Evolutionary conservation across 92 coral and sea anemone genomes (phyloP), one percentile per base, ranked within the genome.

Genomic region (Nematostella vectensis): DNA sequence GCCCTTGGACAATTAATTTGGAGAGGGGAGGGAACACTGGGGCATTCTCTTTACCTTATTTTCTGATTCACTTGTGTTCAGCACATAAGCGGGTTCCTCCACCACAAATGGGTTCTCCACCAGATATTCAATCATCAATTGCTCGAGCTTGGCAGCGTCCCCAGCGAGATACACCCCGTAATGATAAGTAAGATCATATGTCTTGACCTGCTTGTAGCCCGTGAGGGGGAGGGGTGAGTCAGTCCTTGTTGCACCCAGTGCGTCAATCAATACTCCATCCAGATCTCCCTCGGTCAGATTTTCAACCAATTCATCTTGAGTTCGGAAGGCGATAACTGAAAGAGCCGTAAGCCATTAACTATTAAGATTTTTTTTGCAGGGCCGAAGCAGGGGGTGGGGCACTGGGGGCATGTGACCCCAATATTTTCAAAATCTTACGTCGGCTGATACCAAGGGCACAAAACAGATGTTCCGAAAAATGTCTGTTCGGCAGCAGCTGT

Each of bases 261-360:
- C 54, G 54, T 65, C 71, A 27, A 65, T n/a, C 31, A 65, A 29
- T 25, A 65, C 44, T 1, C 71, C 71, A 27, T 65, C 71, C 4
- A 65, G 25, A 17, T 16, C 39, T 22, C 71, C 62, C 16, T 54
- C 39, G 9, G 17, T 65, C 1, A 65, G 54, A 12, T 65, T 61
- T n/a, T 4, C 17, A 27, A 65, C 16, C 71, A 65, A 38, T 23
- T 65, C 55, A 10, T 65, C 42, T 27, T 51, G 1, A 23, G 45
- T 23, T 19, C 12, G n/a, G 50, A 25, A 65, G 39, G 43, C 18
- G 11, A 53, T 54, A 40, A 61, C 71, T 65, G n/a, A 11, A 0
- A 51, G 11, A 42, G 21, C 11, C 11, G 22, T 11, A 25, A 31
- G n/a, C n/a, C n/a, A n/a, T n/a, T n/a, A n/a, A n/a, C n/a, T n/a